Base-by-base conservation (phyloP, 2,888 invertebrate genomes). In the Odontothrips loti region DNA sequence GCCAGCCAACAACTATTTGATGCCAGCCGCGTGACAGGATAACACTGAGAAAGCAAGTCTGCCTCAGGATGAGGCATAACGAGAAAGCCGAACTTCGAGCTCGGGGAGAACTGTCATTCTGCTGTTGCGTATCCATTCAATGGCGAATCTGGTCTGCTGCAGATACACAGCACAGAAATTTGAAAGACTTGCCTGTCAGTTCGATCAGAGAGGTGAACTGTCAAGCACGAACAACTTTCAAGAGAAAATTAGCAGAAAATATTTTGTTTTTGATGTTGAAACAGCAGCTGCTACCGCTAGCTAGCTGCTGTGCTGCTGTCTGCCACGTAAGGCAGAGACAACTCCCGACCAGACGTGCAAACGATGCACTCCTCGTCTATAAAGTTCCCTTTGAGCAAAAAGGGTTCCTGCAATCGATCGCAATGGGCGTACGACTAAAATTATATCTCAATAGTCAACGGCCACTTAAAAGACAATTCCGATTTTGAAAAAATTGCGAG, bases 311-410 rank as follows among this genome's bases (percentile, higher is more conserved):
- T 12, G 12, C 23, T 9, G 23, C 68, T 43, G 68, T 75, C 68
- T 75, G 68, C 68, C 68, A 75, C 68, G 68, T 75, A 75, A 75
- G 68, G 68, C 68, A 27, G 68, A 27, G 27, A 23, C 68, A 75
- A 75, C 68, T 75, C 68, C 11, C 23, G 9, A 23, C 23, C 68
- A 75, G 68, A 75, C 23, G 68, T 75, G 12, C 68, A 75, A 75
- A 75, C 68, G 15, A 43, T 6, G 6, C 34, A 43, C 34, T 4
- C 3, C 34, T 43, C 34, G 34, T 6, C 34, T 6, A 6, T 6
- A 58, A 20, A 58, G 20, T 20, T 20, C 6, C 58, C 58, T 17
- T 6, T 15, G 6, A 9, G 15, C 58, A 15, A 15, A 6, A 6
- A 58, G 20, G 58, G 58, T 0, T 15, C 20, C 58, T 0, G 20